phyloP scores from a whole-genome alignment of 2,113 vertebrate genomes.

The Thunnus maccoyii region DNA sequence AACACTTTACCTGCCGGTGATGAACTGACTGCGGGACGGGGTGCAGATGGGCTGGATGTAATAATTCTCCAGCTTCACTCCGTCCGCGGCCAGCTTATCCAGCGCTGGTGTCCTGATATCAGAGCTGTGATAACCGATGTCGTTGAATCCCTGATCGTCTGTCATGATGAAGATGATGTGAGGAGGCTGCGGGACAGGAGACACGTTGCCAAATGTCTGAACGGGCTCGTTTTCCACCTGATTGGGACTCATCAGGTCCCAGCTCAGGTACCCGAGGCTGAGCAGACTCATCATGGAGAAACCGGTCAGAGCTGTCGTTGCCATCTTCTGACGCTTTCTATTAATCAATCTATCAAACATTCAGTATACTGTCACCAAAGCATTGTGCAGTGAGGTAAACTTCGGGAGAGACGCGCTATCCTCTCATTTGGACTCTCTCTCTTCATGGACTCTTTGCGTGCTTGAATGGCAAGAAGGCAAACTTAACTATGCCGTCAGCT shows the following conservation, averaged over 20 bases:
- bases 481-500: background rate
- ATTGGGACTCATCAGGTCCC: conserved; percentile 92
- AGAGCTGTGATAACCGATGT: conserved; percentile 94
- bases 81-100: conserved; percentile 94
- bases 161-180: conserved; percentile 98
- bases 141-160: conserved; percentile 97
- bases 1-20: conserved; percentile 93
- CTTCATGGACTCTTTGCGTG: background rate
- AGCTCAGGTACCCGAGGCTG: conserved; percentile 95
- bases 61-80: conserved; percentile 97
- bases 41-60: conserved; percentile 99
- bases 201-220: conserved; percentile 54
- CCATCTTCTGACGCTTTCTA: conserved; percentile 74
- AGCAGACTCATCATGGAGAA: conserved; percentile 95
- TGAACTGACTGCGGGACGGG: conserved; percentile 95
- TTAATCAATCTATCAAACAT: background rate
- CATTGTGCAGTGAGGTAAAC: conserved; percentile 14
- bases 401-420: background rate
- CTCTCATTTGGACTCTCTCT: background rate
- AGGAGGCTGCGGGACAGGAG: conserved; percentile 83
- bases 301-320: conserved; percentile 90
- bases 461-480: background rate
- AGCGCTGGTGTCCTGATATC: conserved; percentile 94
- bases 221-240: conserved; percentile 87
- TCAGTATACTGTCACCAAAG: conserved; percentile 31